Evolutionary conservation across 2,888 invertebrate species (phyloP).

Genomic region (Chromoteleia sp.): DNA sequence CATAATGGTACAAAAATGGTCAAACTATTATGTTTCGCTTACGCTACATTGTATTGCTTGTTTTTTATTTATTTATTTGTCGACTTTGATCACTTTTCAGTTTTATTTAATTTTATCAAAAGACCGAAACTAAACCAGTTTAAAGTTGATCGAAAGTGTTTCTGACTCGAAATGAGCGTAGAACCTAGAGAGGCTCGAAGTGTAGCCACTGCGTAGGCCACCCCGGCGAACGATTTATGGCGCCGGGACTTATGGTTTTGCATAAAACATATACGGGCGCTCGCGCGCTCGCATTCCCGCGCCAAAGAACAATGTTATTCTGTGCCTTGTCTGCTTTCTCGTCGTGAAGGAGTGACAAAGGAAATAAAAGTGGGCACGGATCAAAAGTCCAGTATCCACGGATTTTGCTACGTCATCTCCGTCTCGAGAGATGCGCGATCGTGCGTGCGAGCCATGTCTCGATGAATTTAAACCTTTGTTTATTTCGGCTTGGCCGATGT

Average conservation of each 20-base stretch:
- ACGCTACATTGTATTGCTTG: too few relatives aligned
- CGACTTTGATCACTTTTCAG: background rate
- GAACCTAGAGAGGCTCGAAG: constrained; percentile 50
- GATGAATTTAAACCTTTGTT: constrained; percentile 60
- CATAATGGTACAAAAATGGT: too few relatives aligned
- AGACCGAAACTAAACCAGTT: constrained; percentile 45
- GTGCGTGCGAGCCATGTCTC: constrained; percentile 35
- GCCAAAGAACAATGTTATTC: constrained; percentile 69
- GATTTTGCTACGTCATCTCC: constrained; percentile 78
- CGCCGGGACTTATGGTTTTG: constrained; percentile 70
- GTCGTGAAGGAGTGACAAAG: constrained; percentile 66
- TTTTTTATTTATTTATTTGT: background rate
- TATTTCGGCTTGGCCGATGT: constrained; percentile 40
- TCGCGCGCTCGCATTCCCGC: constrained; percentile 65
- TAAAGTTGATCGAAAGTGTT: constrained; percentile 55
- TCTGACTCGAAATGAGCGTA: constrained; percentile 48
- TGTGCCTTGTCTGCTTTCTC: constrained; percentile 66
- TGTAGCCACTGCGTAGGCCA: constrained; percentile 68
- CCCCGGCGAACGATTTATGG: constrained; percentile 71
- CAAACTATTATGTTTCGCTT: too few relatives aligned
- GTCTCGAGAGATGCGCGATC: constrained; percentile 73
- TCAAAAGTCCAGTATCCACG: constrained; percentile 66
- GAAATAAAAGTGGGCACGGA: constrained; percentile 64
- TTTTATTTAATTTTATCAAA: constrained; percentile 1
- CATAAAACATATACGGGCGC: constrained; percentile 70